These are phyloP conservation scores for Schlechtendalia chinensis DNA, from an alignment of 1,140 invertebrate species.

Conservation along the genomic window DNA sequence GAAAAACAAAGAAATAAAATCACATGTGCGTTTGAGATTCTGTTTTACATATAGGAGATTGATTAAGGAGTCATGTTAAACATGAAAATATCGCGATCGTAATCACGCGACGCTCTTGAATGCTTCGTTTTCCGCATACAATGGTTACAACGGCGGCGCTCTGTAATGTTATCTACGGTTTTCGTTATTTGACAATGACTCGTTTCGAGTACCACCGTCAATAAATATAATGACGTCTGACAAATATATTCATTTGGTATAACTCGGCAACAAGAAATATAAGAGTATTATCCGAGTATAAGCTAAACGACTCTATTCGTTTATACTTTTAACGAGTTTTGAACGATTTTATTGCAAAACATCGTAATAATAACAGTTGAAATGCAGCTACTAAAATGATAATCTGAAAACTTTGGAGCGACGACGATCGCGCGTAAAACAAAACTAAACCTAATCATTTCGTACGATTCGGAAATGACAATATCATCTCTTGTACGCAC, in stretches of 20 bases:
- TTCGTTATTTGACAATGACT: neutral
- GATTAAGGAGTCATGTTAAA: too few relatives aligned
- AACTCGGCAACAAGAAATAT: neutral
- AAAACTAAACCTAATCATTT: constrained; percentile 1
- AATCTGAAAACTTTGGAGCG: neutral
- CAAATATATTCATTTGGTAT: neutral
- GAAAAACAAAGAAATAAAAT: too few relatives aligned
- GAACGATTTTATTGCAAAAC: constrained; percentile 6
- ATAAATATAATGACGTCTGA: too few relatives aligned
- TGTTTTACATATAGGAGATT: too few relatives aligned
- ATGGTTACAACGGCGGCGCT: too few relatives aligned
- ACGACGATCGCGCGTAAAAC: neutral
- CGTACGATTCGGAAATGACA: neutral
- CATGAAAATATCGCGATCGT: too few relatives aligned
- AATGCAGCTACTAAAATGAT: neutral
- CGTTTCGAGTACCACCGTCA: neutral
- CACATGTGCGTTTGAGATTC: too few relatives aligned
- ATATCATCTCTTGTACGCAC: neutral
- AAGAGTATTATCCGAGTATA: constrained; percentile 5
- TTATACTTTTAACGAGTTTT: constrained; percentile 4
- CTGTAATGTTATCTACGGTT: neutral
- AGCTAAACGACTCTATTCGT: neutral
- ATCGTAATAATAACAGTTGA: neutral
- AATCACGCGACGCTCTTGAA: too few relatives aligned
- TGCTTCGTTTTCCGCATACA: too few relatives aligned